Conservation (phyloP, 2,888 invertebrate species). For the Saturnia japonica region DNA sequence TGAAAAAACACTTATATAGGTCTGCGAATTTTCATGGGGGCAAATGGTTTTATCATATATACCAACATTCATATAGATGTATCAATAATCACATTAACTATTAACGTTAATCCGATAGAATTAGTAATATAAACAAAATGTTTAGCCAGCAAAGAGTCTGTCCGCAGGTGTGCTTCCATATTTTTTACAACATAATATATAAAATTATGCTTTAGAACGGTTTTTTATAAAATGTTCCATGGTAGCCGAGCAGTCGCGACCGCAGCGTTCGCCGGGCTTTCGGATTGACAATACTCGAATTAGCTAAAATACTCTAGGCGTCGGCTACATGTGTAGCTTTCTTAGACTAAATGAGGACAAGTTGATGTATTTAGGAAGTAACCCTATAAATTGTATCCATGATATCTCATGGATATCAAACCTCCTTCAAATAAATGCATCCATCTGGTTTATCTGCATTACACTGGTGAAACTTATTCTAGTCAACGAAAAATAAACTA, state of each 20-base stretch:
- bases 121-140: conserved; percentile 36
- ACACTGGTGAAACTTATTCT: not conserved
- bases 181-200: conserved; percentile 64
- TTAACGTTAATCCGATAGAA: conserved; percentile 7
- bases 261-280: conserved; percentile 56
- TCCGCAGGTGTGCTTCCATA: conserved; percentile 81
- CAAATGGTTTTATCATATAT: too few species aligned
- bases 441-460: not conserved
- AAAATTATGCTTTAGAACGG: conserved; percentile 68
- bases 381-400: not conserved
- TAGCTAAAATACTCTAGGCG: conserved; percentile 32
- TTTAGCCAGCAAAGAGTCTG: conserved; percentile 76
- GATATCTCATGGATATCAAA: not conserved
- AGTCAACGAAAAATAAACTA: not conserved
- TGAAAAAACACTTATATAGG: too few species aligned
- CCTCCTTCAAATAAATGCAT: not conserved
- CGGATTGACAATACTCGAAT: conserved; percentile 65
- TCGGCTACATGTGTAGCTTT: conserved; percentile 16
- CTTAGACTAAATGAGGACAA: conserved; percentile 16
- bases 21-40: too few species aligned
- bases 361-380: conserved; percentile 15
- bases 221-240: conserved; percentile 58
- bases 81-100: conserved; percentile 17
- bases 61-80: not conserved
- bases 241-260: conserved; percentile 51